Percentiles rank a stretch among this genome's conserved stretches.
Conservation (phyloP, 2,797 vertebrate genomes). For the Propithecus perrieri region DNA sequence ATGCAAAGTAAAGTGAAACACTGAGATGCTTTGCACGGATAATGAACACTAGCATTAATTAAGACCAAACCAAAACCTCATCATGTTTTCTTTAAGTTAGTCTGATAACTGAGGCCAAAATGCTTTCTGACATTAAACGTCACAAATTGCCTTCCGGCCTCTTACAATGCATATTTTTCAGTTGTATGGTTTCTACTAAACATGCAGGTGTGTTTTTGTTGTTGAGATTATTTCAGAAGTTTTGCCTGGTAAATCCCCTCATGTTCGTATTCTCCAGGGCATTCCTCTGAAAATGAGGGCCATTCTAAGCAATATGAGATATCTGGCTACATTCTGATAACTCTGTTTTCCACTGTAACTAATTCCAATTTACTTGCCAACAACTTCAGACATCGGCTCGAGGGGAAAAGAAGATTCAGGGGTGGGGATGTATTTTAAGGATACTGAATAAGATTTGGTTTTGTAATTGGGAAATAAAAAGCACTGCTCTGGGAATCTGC, state of each 20-base stretch:
- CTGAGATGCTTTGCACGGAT: not conserved
- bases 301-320: slow-evolving; percentile 72
- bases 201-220: not conserved
- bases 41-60: not conserved
- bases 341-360: slow-evolving; percentile 82
- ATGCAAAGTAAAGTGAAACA: not conserved
- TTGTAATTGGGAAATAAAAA: slow-evolving; percentile 17
- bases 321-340: slow-evolving; percentile 77
- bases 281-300: slow-evolving; percentile 76
- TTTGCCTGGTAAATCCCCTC: not conserved
- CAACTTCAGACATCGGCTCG: slow-evolving; percentile 66
- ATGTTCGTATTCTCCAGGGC: slow-evolving; percentile 25
- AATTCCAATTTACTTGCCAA: slow-evolving; percentile 81
- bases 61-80: not conserved
- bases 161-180: not conserved
- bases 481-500: not conserved
- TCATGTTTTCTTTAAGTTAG: slow-evolving; percentile 20
- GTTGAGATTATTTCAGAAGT: slow-evolving; percentile 34
- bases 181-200: not conserved
- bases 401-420: not conserved
- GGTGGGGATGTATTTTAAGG: slow-evolving; percentile 40
- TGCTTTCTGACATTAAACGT: not conserved
- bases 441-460: slow-evolving; percentile 39
- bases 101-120: not conserved
- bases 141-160: not conserved